Evolutionary conservation across 2,888 invertebrate genomes (phyloP), one percentile per base, ranked within the genome.

Genomic region (Diachrysia chrysitis): DNA sequence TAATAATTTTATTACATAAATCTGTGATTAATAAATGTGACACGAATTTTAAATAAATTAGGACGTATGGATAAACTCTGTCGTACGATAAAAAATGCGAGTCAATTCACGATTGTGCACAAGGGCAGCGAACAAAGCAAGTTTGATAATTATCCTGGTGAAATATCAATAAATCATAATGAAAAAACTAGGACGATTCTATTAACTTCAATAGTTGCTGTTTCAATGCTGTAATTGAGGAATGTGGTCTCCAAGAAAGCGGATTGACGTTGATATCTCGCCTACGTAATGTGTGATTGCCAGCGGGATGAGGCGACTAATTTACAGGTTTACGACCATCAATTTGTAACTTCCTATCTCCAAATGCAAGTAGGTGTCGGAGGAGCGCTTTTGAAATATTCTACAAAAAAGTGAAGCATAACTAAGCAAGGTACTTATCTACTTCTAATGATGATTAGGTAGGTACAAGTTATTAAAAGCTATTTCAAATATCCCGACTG

Each of bases 341-440:
- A 85, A 84, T 84, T 85, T 79, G 73, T 60, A 51, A 55, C 80
- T 83, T 83, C 85, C 84, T 83, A 81, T 74, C 58, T 68, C 61
- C 54, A 75, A 83, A 80, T 76, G 58, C 57, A 66, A 67, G 81
- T 83, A 81, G 79, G 83, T 73, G 73, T 70, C 17, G 32, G 56
- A 63, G 59, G 35, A 48, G 37, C 57, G 54, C 12, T 59, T 53
- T 21, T 32, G 19, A 64, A 55, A 69, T 58, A 12, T 63, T 2
- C 2, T 6, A 25, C 54, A 23, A 25, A 25, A 25, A 54, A 25
- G 16, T 25, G 16, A 25, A 21, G 12, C 21, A 32, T 32, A n/a
- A 56, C 32, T 19, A 35, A 19, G 9, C n/a, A 35, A 55, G 4
- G n/a, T 14, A 57, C n/a, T 17, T 17, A 53, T 16, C 23, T 51